A percentile compares a stretch with the other conserved stretches of the same genome.
phyloP scores from a whole-genome alignment of 2,113 vertebrate genomes.

The Vombatus ursinus region DNA sequence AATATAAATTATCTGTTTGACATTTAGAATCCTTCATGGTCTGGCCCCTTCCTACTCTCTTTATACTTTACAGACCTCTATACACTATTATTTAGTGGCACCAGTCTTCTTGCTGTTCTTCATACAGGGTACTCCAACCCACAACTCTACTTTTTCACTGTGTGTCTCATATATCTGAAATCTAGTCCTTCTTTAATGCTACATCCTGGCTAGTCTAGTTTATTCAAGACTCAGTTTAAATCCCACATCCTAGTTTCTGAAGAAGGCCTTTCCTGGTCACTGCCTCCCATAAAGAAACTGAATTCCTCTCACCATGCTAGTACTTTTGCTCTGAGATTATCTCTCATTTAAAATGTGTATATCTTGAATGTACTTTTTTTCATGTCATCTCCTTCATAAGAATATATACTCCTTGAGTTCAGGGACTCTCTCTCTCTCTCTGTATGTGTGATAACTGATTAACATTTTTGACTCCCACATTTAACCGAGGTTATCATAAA shows the following conservation, averaged over 20 bases:
- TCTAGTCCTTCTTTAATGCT: too few species aligned
- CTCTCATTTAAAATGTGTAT: not conserved
- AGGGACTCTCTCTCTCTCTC: too few species aligned
- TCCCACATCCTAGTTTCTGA: not conserved
- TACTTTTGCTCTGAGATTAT: not conserved
- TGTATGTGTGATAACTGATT: not conserved
- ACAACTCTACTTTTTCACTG: not conserved
- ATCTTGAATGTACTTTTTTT: not conserved
- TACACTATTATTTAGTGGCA: not conserved
- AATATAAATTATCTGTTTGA: not conserved
- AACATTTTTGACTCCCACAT: not conserved
- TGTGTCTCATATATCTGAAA: not conserved
- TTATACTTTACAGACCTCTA: not conserved
- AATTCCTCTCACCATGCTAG: not conserved
- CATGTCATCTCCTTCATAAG: not conserved
- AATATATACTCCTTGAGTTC: not conserved
- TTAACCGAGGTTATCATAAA: not conserved
- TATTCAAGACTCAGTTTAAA: not conserved
- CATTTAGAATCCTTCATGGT: not conserved
- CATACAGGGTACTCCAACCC: not conserved
- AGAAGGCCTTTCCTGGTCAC: accelerated
- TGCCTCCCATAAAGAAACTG: not conserved
- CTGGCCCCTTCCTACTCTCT: not conserved
- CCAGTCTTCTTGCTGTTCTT: not conserved
- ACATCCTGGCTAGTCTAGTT: not conserved